These are phyloP conservation scores for Danio kyathit DNA, from an alignment of 2,797 vertebrate species.

Conservation along the genomic window DNA sequence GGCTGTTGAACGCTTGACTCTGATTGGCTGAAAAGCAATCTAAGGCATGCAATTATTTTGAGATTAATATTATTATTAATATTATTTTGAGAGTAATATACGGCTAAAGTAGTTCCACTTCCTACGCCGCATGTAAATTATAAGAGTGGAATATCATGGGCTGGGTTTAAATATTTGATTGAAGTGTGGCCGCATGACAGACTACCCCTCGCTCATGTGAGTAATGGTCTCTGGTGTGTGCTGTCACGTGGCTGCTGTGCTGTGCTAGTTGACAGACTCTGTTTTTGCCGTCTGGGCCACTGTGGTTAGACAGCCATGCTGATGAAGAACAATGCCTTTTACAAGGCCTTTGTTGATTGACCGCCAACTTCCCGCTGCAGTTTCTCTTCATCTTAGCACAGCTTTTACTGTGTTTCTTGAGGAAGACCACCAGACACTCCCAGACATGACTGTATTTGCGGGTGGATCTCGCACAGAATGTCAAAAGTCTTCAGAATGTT, in stretches of 20 bases:
- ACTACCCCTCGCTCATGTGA: slow-evolving; percentile 13
- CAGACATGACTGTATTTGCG: neutral
- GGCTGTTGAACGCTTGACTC: too few species aligned
- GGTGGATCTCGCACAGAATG: neutral
- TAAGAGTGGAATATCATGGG: slow-evolving; percentile 33
- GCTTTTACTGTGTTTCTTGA: slow-evolving; percentile 13
- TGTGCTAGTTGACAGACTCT: slow-evolving; percentile 41
- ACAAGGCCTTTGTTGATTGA: slow-evolving; percentile 33
- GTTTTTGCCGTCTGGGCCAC: slow-evolving; percentile 19
- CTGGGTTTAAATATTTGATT: slow-evolving; percentile 56
- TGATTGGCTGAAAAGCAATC: too few species aligned
- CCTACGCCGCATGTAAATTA: too few species aligned
- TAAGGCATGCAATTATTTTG: too few species aligned
- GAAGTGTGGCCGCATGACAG: slow-evolving; percentile 55
- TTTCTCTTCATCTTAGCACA: slow-evolving; percentile 18
- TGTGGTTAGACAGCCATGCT: slow-evolving; percentile 45
- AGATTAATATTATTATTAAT: too few species aligned
- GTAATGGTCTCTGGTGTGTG: slow-evolving; percentile 52
- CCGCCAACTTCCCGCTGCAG: neutral
- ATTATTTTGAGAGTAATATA: too few species aligned
- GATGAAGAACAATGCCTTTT: slow-evolving; percentile 47
- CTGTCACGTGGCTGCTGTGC: slow-evolving; percentile 56
- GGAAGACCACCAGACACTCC: slow-evolving; percentile 18
- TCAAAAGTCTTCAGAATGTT: neutral
- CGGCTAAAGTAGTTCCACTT: too few species aligned